Percentiles rank a stretch among this genome's conserved stretches.
Conservation (phyloP, 2,797 vertebrate species). For the Leptodactylus fallax region DNA sequence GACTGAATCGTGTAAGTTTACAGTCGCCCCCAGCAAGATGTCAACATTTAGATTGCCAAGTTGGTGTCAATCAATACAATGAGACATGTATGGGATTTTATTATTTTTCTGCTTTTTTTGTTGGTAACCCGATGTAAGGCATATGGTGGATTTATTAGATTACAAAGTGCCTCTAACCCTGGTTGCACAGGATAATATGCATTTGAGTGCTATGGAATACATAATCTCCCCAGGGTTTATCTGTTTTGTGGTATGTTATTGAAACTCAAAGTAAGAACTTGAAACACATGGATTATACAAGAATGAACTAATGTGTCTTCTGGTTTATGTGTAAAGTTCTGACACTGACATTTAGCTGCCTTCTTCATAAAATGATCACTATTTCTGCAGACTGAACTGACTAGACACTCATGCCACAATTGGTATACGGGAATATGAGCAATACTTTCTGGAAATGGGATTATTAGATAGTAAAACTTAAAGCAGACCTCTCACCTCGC, state of each 20-base stretch:
- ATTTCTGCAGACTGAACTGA: not conserved
- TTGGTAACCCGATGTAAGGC: not conserved
- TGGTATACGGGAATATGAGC: no score
- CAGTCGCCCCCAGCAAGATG: not conserved
- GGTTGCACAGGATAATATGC: not conserved
- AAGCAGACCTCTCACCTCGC: no score
- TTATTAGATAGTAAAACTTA: not conserved
- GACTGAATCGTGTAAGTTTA: no score
- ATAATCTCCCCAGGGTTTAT: constrained; percentile 1
- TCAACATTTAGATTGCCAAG: not conserved
- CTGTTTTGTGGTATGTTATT: not conserved
- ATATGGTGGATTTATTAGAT: constrained; percentile 11
- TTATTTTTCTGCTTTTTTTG: not conserved
- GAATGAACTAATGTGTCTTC: not conserved
- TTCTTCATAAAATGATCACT: not conserved
- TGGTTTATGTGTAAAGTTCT: constrained; percentile 12
- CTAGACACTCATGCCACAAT: not conserved
- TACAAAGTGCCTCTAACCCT: not conserved
- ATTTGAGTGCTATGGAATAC: constrained; percentile 3
- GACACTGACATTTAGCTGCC: not conserved
- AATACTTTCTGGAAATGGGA: not conserved
- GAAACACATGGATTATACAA: not conserved
- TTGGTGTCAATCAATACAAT: no score
- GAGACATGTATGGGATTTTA: not conserved
- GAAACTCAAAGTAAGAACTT: not conserved